Evolutionary conservation across 2,113 vertebrate species (phyloP).

Genomic region (Probosciger aterrimus): DNA sequence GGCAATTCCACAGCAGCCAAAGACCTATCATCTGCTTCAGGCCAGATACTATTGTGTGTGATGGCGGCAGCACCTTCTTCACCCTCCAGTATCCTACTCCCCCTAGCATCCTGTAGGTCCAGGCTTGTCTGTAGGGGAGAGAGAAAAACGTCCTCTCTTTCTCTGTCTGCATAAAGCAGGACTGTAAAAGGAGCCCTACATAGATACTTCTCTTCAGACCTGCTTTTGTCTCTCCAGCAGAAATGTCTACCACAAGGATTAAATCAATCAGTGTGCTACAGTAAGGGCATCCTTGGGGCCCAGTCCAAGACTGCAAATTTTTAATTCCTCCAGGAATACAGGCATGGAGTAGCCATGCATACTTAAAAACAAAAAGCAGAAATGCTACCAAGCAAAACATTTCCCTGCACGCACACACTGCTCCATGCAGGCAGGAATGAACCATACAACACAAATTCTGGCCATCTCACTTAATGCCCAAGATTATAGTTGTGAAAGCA

Average conservation of each 20-base stretch:
- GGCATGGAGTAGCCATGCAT: background rate
- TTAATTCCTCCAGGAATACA: background rate
- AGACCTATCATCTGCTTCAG: rapidly evolving
- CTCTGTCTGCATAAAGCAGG: background rate
- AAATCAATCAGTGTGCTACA: background rate
- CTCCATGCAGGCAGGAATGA: background rate
- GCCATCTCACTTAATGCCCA: background rate
- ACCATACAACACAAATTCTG: background rate
- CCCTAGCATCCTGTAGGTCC: background rate
- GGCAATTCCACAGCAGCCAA: background rate
- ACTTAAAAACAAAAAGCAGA: conserved; percentile 15
- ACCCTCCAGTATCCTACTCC: background rate
- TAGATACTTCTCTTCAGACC: background rate
- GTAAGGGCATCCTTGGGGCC: background rate
- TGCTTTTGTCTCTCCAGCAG: background rate
- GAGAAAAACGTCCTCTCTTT: background rate
- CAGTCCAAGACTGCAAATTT: background rate
- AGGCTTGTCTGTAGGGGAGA: background rate
- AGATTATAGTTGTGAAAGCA: background rate
- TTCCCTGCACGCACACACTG: background rate
- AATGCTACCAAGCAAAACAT: conserved; percentile 29
- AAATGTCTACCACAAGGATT: background rate
- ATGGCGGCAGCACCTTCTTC: background rate
- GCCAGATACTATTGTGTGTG: background rate
- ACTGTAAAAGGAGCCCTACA: background rate